Conservation (phyloP, 2,888 invertebrate species). For the Temnothorax rugatulus region DNA sequence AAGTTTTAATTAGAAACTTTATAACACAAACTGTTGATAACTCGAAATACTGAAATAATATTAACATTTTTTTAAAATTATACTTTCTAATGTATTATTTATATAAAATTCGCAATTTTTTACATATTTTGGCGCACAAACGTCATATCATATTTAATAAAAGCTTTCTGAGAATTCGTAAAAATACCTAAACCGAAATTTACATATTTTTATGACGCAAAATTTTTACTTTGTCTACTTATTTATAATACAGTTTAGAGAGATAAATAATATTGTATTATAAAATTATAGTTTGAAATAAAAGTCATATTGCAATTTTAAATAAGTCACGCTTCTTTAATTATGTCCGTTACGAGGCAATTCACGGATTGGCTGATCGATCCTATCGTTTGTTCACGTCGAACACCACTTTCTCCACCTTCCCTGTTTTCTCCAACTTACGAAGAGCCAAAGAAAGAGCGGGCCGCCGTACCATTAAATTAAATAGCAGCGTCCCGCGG, state of each 20-base stretch:
- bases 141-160: neutral
- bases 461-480: conserved; percentile 47
- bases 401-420: conserved; percentile 3
- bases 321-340: conserved; percentile 14
- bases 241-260: neutral
- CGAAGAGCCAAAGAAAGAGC: neutral
- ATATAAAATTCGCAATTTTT: neutral
- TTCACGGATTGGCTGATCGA: conserved; percentile 13
- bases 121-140: neutral
- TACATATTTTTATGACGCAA: neutral
- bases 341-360: conserved; percentile 10
- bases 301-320: neutral
- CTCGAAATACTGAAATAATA: neutral
- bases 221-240: neutral
- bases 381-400: conserved; percentile 33
- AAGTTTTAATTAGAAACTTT: neutral
- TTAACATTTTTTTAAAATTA: neutral
- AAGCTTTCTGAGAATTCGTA: neutral
- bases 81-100: neutral
- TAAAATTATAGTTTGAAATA: neutral
- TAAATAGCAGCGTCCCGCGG: conserved; percentile 52
- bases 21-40: neutral
- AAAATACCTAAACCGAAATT: neutral
- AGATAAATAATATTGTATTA: neutral
- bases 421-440: neutral